Base-by-base conservation (phyloP, 2,797 vertebrate species). In the Xenopus petersii region DNA sequence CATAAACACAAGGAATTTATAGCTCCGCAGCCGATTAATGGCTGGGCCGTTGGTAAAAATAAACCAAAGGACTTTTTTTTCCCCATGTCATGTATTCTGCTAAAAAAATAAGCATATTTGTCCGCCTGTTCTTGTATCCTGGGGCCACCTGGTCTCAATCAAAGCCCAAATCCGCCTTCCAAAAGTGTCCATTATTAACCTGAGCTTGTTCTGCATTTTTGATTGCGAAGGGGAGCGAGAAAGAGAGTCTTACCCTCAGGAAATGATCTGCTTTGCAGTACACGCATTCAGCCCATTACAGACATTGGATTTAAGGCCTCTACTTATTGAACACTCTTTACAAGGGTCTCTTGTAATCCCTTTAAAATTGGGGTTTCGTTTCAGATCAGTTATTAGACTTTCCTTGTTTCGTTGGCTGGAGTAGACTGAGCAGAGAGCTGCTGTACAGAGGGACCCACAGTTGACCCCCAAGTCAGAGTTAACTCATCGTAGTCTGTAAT, bases 281-380 rank as follows among this genome's bases (percentile, higher is more conserved):
- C 80, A 81, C 79, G 74, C 73, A 68, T 78, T 83, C 80, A 80
- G 80, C 80, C 85, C 83, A 82, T 84, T 86, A 86, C 74, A 83
- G 81, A 81, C 81, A 64, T 75, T 9, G 60, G 66, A 17, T 80
- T 83, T 87, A 90, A 90, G 86, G 78, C 86, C 85, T 83, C 79
- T 78, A 85, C 84, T 84, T 87, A 88, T 83, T 87, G 86, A 89
- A 82, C 75, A 79, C 80, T 79, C 82, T 90, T 92, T 90, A 87
- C 84, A 87, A 87, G 86, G 84, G 80, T 81, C 84, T 87, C 80
- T 66, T 86, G 11, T 90, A 91, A 92, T 91, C 88, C 89, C 79
- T 90, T 91, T 86, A 88, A 92, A 91, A 91, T 91, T 88, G 85
- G 85, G 77, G 85, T 83, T 83, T 83, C 79, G 70, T 64, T 79